phyloP scores from a whole-genome alignment of 2,888 invertebrate species.

The Brenthis hecate region DNA sequence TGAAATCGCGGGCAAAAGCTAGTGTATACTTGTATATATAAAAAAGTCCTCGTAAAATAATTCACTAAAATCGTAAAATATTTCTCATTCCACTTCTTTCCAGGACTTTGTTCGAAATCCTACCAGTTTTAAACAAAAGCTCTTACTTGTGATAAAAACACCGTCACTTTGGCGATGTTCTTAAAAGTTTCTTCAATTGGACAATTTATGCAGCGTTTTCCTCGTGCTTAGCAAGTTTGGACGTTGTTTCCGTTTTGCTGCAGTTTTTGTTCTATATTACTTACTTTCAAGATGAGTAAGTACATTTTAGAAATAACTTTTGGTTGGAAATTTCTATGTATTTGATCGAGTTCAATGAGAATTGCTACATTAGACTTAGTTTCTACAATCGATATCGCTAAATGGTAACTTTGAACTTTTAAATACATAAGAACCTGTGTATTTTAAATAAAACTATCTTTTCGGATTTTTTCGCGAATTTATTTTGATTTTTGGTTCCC shows the following conservation, averaged over 20 bases:
- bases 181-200: slow-evolving; percentile 34
- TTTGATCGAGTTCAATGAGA: neutral
- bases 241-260: slow-evolving; percentile 25
- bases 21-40: too few relatives aligned
- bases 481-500: too few relatives aligned
- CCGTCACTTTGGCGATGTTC: slow-evolving; percentile 29
- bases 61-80: too few relatives aligned
- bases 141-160: slow-evolving; percentile 31
- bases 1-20: too few relatives aligned
- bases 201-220: slow-evolving; percentile 35
- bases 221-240: slow-evolving; percentile 24
- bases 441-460: too few relatives aligned
- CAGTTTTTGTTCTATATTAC: slow-evolving; percentile 26
- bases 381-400: too few relatives aligned
- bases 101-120: slow-evolving; percentile 10
- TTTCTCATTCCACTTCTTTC: too few relatives aligned
- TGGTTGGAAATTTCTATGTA: neutral
- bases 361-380: too few relatives aligned
- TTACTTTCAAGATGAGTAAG: slow-evolving; percentile 11
- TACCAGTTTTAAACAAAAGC: slow-evolving; percentile 21
- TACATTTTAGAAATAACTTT: slow-evolving; percentile 5
- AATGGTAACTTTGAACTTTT: too few relatives aligned
- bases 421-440: too few relatives aligned
- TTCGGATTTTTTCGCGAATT: too few relatives aligned
- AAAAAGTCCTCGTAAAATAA: too few relatives aligned